Percentiles rank a stretch among this genome's conserved stretches.
phyloP scores from a whole-genome alignment of 1,140 invertebrate species.

The Drosophila sucinea region DNA sequence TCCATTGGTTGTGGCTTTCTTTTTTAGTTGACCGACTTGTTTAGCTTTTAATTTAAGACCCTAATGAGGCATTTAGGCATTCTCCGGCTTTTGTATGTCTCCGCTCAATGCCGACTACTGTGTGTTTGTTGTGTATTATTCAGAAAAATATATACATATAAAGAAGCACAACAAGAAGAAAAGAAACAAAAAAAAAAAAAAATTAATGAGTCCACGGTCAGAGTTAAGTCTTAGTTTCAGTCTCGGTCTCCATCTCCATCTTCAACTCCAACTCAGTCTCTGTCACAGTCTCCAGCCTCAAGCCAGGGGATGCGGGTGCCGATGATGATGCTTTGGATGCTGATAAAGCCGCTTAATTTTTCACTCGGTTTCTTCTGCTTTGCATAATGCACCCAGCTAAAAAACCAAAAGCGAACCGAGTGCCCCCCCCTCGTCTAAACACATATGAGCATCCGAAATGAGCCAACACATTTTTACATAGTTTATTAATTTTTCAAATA shows the following conservation, averaged over 20 bases:
- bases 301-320: slow-evolving; percentile 57
- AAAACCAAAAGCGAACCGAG: neutral
- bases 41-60: slow-evolving; percentile 78
- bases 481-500: slow-evolving; percentile 71
- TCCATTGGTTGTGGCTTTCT: slow-evolving; percentile 8
- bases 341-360: slow-evolving; percentile 78
- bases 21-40: slow-evolving; percentile 66
- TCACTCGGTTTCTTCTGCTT: slow-evolving; percentile 58
- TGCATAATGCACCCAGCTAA: slow-evolving; percentile 63
- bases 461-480: slow-evolving; percentile 51
- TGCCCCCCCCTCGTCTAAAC: neutral
- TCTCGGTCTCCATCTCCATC: slow-evolving; percentile 25
- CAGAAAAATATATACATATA: neutral
- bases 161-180: slow-evolving; percentile 1
- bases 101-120: slow-evolving; percentile 75
- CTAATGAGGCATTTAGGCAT: slow-evolving; percentile 78
- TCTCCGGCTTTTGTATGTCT: slow-evolving; percentile 69
- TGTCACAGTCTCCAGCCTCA: slow-evolving; percentile 3
- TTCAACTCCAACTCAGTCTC: slow-evolving; percentile 19
- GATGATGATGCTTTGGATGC: slow-evolving; percentile 56
- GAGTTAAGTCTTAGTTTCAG: slow-evolving; percentile 42
- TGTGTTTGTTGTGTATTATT: slow-evolving; percentile 37
- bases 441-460: neutral
- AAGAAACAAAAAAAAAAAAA: slow-evolving; percentile 36
- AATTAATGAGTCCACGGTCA: slow-evolving; percentile 77